Conservation (phyloP, 1,140 invertebrate genomes). For the Habropoda laboriosa region DNA sequence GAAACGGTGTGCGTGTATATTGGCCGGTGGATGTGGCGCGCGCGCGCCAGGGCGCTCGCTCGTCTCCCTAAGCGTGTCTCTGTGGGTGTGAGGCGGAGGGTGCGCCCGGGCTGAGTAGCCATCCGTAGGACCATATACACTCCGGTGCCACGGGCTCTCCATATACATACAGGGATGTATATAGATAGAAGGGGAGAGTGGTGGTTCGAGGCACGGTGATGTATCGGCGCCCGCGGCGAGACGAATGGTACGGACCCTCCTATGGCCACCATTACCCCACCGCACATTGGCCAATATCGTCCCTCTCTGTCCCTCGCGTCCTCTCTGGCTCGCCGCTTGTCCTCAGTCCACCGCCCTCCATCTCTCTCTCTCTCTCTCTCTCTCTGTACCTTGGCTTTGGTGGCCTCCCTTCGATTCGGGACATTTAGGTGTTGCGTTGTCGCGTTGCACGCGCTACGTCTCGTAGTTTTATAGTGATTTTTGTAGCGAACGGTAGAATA, state of each 20-base stretch:
- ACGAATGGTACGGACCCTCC: constrained; percentile 78
- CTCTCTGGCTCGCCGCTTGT: background rate
- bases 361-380: constrained; percentile 12
- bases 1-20: background rate
- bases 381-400: background rate
- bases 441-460: constrained; percentile 41
- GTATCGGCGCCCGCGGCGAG: constrained; percentile 79
- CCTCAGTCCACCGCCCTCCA: background rate
- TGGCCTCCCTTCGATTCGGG: constrained; percentile 25
- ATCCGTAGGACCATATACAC: constrained; percentile 76
- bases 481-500: background rate
- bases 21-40: background rate
- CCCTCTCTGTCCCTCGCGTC: constrained; percentile 41
- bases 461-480: constrained; percentile 64
- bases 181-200: constrained; percentile 69
- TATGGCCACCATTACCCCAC: constrained; percentile 77
- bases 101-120: constrained; percentile 75
- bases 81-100: constrained; percentile 67
- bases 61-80: constrained; percentile 48
- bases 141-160: constrained; percentile 63
- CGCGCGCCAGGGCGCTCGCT: background rate
- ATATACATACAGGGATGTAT: constrained; percentile 47
- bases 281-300: constrained; percentile 76
- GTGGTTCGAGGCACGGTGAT: constrained; percentile 77
- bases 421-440: constrained; percentile 57